These are phyloP conservation scores for Paragorgia papillata DNA, from an alignment of 92 coral and sea anemone genomes.

Conservation along the genomic window DNA sequence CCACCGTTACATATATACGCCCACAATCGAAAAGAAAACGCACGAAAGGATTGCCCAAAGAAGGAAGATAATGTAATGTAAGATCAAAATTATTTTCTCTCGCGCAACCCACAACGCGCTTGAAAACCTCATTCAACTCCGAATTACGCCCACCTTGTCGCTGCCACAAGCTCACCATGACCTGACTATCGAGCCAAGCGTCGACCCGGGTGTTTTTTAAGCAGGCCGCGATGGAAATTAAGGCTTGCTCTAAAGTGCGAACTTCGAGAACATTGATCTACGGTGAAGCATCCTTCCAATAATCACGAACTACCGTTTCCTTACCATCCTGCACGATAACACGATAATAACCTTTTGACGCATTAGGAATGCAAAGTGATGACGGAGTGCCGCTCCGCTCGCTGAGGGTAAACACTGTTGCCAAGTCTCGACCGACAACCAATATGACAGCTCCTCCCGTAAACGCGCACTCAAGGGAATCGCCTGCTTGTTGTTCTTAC, in stretches of 20 bases:
- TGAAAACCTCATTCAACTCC: slow-evolving; percentile 47
- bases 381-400: slow-evolving; percentile 45
- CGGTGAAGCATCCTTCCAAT: background rate
- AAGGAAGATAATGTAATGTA: slow-evolving; percentile 40
- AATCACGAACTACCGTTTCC: slow-evolving; percentile 23
- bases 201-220: slow-evolving; percentile 38
- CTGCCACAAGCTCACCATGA: background rate
- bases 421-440: slow-evolving; percentile 38
- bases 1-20: slow-evolving; percentile 20
- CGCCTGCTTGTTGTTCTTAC: background rate
- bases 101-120: slow-evolving; percentile 44
- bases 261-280: slow-evolving; percentile 30
- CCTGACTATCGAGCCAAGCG: background rate
- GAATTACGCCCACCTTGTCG: slow-evolving; percentile 51
- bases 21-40: slow-evolving; percentile 47
- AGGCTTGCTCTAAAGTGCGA: slow-evolving; percentile 15
- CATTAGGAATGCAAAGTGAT: slow-evolving; percentile 48
- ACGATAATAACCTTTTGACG: slow-evolving; percentile 41
- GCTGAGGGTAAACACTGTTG: slow-evolving; percentile 38
- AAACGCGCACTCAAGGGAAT: background rate
- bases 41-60: slow-evolving; percentile 15
- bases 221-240: slow-evolving; percentile 12
- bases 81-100: slow-evolving; percentile 52
- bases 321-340: slow-evolving; percentile 13
- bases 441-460: slow-evolving; percentile 36